Base-by-base conservation (phyloP, 2,888 invertebrate genomes). In the Papilio elwesi region DNA sequence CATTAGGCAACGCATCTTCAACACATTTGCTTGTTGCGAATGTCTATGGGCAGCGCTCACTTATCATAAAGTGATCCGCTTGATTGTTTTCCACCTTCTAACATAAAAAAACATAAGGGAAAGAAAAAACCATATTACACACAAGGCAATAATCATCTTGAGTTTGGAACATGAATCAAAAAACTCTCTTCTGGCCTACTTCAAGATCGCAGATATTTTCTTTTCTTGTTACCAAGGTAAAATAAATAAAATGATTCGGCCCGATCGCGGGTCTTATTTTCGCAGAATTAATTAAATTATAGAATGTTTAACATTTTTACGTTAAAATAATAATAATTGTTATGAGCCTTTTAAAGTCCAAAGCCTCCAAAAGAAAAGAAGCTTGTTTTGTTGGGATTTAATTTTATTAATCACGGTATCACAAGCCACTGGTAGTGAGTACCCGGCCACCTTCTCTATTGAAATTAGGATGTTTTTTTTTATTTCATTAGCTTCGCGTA, bases 271-370 rank as follows among this genome's bases (percentile, higher is more conserved):
- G 13, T n/a, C 26, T 13, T 36, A 48, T 38, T 57, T 71, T 71
- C 49, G 26, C 52, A 47, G 52, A 66, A 47, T 66, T 66, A 66
- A 38, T 57, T 65, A 5, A 51, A 62, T 66, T 51, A 66, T 52
- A 51, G 11, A 67, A 67, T 67, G 43, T 57, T 62, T 16, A 66
- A 62, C 59, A 43, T 62, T 66, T 51, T 51, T 51, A 71, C 15
- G 11, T 66, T 62, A 38, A 62, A 62, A 26, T 53, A 26, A 49
- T 16, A 12, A 64, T 49, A 68, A 63, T 68, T 68, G 38, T 68
- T 62, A 64, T 15, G 47, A 48, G 38, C 55, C 64, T 55, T 73
- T 63, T 64, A 64, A 38, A 15, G 55, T 55, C 26, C 38, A 57
- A 26, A 16, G 5, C 26, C 47, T 62, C 62, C 16, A 52, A 67